phyloP scores from a whole-genome alignment of 2,888 invertebrate genomes.

The Salticus scenicus region DNA sequence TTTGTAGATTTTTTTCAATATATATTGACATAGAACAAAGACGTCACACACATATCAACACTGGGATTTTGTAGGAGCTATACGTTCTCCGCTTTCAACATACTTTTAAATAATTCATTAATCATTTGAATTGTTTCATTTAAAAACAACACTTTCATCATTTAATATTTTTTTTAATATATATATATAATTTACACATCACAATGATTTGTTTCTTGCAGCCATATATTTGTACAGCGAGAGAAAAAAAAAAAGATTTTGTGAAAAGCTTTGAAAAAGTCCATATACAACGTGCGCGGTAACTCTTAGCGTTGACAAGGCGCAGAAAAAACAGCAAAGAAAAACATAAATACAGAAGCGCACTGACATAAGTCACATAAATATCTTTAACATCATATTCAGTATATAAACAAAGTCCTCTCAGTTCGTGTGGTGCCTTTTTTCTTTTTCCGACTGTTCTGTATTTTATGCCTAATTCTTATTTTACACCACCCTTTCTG shows the following conservation, averaged over 20 bases:
- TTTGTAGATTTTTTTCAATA: constrained; percentile 17
- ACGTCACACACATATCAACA: constrained; percentile 67
- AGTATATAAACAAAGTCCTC: background rate
- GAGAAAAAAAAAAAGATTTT: constrained; percentile 47
- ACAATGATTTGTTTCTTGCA: constrained; percentile 62
- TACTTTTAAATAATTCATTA: constrained; percentile 63
- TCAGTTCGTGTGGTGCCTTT: background rate
- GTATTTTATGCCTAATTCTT: background rate
- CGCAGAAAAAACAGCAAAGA: constrained; percentile 42
- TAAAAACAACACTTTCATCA: constrained; percentile 61
- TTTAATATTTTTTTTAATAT: constrained; percentile 45
- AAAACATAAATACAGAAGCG: constrained; percentile 35
- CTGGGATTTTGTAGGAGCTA: constrained; percentile 58
- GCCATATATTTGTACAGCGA: constrained; percentile 64
- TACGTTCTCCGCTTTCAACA: constrained; percentile 59
- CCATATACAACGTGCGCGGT: constrained; percentile 56
- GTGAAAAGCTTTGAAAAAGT: constrained; percentile 21
- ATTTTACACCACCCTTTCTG: background rate
- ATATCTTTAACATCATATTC: background rate
- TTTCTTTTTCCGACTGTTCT: background rate
- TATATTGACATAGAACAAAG: constrained; percentile 67
- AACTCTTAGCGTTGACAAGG: constrained; percentile 29
- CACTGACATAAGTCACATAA: constrained; percentile 13
- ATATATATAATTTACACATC: constrained; percentile 56
- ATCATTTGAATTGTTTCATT: constrained; percentile 49